Percentiles rank a stretch among this genome's conserved stretches.
Evolutionary conservation across 2,888 invertebrate genomes (phyloP).

Genomic region (Metacarcinus magister): DNA sequence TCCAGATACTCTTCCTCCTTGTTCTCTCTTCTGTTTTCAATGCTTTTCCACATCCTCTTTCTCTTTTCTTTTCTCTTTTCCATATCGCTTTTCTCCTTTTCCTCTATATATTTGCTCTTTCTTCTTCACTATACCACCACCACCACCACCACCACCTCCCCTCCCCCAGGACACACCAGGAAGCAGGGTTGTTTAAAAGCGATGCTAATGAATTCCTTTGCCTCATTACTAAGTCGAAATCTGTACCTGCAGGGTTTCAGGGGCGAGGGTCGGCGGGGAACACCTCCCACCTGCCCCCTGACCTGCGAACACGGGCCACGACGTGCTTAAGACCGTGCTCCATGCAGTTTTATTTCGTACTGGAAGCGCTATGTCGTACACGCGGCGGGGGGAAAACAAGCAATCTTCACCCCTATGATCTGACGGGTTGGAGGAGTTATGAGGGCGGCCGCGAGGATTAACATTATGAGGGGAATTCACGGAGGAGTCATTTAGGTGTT

Average conservation of each 20-base stretch:
- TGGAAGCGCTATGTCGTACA: conserved; percentile 22
- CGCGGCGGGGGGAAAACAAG: background rate
- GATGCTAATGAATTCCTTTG: conserved; percentile 41
- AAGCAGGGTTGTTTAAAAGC: conserved; percentile 6
- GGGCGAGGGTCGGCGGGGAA: conserved; percentile 33
- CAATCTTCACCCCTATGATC: background rate
- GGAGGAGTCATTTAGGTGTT: background rate
- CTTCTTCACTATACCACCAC: background rate
- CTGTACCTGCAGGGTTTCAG: conserved; percentile 21
- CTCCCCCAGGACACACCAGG: background rate
- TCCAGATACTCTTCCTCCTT: too few species aligned
- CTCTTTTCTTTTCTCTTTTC: background rate
- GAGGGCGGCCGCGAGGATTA: background rate
- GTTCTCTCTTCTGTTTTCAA: background rate
- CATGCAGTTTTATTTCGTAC: conserved; percentile 12
- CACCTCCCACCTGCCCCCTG: background rate
- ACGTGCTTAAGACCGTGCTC: background rate
- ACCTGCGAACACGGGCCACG: conserved; percentile 30
- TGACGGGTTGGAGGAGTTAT: background rate
- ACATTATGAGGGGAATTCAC: background rate
- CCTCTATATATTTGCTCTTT: background rate
- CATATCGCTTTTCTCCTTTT: background rate
- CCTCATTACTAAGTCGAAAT: conserved; percentile 20
- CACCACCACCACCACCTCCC: conserved; percentile 8
- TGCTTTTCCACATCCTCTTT: background rate